Conservation (phyloP, 2,113 vertebrate genomes). For the Odocoileus virginianus region DNA sequence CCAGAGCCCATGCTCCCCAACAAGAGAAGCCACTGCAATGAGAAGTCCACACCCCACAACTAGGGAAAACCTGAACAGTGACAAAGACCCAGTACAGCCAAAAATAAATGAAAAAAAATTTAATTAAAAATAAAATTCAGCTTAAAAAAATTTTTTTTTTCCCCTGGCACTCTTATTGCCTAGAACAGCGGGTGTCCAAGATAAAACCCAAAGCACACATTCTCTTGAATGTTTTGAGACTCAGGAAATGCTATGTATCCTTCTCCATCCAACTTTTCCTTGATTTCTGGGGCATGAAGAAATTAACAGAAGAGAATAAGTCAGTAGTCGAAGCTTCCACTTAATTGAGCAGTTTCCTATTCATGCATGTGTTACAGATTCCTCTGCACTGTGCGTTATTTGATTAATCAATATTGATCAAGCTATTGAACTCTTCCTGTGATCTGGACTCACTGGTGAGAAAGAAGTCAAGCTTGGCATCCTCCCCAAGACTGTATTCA, state of each 20-base stretch:
- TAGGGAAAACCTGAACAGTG: neutral
- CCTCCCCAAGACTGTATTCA: neutral
- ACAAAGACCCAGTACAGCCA: neutral
- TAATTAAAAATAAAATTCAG: neutral
- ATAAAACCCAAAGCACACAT: neutral
- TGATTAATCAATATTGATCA: neutral
- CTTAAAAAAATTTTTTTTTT: neutral
- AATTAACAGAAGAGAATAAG: neutral
- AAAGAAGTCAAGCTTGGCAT: neutral
- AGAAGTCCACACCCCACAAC: accelerated
- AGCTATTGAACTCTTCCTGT: neutral
- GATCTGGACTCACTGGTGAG: neutral
- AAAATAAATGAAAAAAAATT: neutral
- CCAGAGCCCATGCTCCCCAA: neutral
- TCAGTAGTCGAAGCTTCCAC: neutral
- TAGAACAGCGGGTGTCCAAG: neutral
- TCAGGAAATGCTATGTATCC: neutral
- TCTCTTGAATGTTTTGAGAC: neutral
- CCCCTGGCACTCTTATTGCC: neutral
- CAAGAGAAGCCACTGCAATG: neutral
- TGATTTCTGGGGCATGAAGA: neutral
- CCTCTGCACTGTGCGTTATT: neutral
- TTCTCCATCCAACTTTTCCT: neutral
- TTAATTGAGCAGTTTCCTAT: neutral
- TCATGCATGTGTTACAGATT: neutral